phyloP scores from a whole-genome alignment of 2,113 vertebrate species.

The Argyrosomus japonicus region DNA sequence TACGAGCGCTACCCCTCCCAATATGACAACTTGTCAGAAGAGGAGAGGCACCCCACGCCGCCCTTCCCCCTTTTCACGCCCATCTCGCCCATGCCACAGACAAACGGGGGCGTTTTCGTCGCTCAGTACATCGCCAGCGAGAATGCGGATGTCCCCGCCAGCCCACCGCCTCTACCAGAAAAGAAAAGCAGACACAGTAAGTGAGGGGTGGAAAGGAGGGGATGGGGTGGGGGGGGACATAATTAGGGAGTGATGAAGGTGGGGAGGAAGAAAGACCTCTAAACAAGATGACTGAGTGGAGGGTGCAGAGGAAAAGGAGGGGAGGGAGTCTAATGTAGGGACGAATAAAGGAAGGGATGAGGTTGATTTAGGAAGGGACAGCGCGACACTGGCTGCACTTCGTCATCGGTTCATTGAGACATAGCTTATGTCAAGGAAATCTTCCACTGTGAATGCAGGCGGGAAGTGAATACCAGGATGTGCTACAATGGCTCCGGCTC shows the following conservation, averaged over 20 bases:
- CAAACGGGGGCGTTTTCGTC: slow-evolving; percentile 85
- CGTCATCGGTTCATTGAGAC: slow-evolving; percentile 38
- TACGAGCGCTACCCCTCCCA: slow-evolving; percentile 94
- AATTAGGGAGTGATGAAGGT: not conserved
- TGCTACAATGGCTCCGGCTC: slow-evolving; percentile 74
- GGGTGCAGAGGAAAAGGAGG: not conserved
- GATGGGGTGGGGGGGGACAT: not conserved
- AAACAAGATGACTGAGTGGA: slow-evolving; percentile 33
- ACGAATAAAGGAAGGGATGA: slow-evolving; percentile 26
- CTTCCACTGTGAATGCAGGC: slow-evolving; percentile 54
- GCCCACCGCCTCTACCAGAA: slow-evolving; percentile 95
- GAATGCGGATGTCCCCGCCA: slow-evolving; percentile 83
- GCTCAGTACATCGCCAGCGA: slow-evolving; percentile 85
- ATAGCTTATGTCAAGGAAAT: slow-evolving; percentile 65
- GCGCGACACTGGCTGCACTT: slow-evolving; percentile 3
- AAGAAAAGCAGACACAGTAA: slow-evolving; percentile 98
- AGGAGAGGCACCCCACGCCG: slow-evolving; percentile 85
- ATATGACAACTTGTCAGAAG: slow-evolving; percentile 94
- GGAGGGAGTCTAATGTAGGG: slow-evolving; percentile 26
- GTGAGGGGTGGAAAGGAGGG: slow-evolving; percentile 56
- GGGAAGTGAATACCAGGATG: slow-evolving; percentile 77
- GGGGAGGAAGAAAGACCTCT: slow-evolving; percentile 13
- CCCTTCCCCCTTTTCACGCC: slow-evolving; percentile 88
- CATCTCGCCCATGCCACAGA: slow-evolving; percentile 88
- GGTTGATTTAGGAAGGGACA: slow-evolving; percentile 32